Evolutionary conservation across 2,888 invertebrate species (phyloP), one percentile per base, ranked within the genome.

Genomic region (Strigamia transsilvanica): DNA sequence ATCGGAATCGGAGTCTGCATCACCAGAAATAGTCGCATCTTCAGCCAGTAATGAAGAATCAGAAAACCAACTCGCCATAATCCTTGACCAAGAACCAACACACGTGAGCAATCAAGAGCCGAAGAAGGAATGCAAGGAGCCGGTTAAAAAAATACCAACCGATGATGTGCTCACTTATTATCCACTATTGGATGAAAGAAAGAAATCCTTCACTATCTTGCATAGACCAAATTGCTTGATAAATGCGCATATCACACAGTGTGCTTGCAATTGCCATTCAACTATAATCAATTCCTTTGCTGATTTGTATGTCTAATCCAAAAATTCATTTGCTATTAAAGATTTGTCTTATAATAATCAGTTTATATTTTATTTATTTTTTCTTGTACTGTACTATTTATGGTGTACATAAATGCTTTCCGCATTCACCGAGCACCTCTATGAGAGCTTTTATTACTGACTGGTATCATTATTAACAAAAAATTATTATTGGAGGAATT

Each of bases 161-260:
- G 51, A 51, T n/a, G 51, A 51, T 18, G 51, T n/a, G 18, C 51
- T 51, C 51, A 51, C 51, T 18, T 51, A 51, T 51, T n/a, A n/a
- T 6, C 66, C 66, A 15, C 27, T 66, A 15, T 27, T 66, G 18
- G 51, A 51, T 18, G 51, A 51, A n/a, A 15, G 51, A 27, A 66
- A 66, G 2, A 27, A 27, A 10, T 13, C 32, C 2, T 66, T 66
- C 5, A 66, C 12, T 7, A 5, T 66, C 5, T 27, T 66, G 10
- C 66, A 66, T 27, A 66, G 66, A 23, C 32, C 66, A 15, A 66
- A 66, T 27, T 66, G 66, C 27, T 27, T 27, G 15, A 23, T 66
- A 7, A 27, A 27, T 27, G 23, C 51, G 4, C 51, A 51, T n/a
- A n/a, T 51, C n/a, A 51, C n/a, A n/a, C 51, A 51, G 7, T 51